Percentiles rank a stretch among this genome's conserved stretches.
Evolutionary conservation across 2,888 invertebrate species (phyloP).

Genomic region (Microdon myrmicae): DNA sequence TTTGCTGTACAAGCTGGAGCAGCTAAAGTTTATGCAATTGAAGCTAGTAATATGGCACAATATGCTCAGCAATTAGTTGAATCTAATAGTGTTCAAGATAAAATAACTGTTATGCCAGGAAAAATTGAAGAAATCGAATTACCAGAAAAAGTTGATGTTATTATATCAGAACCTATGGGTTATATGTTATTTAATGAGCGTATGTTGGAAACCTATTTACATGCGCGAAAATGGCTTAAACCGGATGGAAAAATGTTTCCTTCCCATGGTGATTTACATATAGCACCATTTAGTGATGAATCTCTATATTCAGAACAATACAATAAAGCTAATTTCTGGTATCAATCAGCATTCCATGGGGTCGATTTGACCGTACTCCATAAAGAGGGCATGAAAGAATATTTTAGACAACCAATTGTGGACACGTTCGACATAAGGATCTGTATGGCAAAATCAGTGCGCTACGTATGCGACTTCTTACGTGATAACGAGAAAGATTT

Average conservation of each 20-base stretch:
- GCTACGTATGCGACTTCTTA: constrained; percentile 93
- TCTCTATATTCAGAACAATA: constrained; percentile 97
- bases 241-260: constrained; percentile 97
- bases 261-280: constrained; percentile 93
- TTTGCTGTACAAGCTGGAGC: constrained; percentile 99
- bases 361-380: constrained; percentile 93
- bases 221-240: constrained; percentile 97
- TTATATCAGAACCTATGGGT: constrained; percentile 99
- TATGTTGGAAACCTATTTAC: constrained; percentile 98
- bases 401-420: constrained; percentile 97
- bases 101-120: constrained; percentile 92
- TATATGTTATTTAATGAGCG: constrained; percentile 99
- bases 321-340: constrained; percentile 99
- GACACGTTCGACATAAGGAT: constrained; percentile 98
- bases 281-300: constrained; percentile 98
- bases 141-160: constrained; percentile 95
- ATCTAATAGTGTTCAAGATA: constrained; percentile 87
- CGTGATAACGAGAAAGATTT: constrained; percentile 92
- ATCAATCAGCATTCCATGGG: constrained; percentile 97
- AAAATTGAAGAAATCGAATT: constrained; percentile 98
- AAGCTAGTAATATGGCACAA: constrained; percentile 98
- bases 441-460: constrained; percentile 92
- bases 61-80: constrained; percentile 91
- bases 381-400: constrained; percentile 94
- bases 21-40: constrained; percentile 96